phyloP scores from a whole-genome alignment of 2,797 vertebrate genomes.

The Glossophaga mutica region DNA sequence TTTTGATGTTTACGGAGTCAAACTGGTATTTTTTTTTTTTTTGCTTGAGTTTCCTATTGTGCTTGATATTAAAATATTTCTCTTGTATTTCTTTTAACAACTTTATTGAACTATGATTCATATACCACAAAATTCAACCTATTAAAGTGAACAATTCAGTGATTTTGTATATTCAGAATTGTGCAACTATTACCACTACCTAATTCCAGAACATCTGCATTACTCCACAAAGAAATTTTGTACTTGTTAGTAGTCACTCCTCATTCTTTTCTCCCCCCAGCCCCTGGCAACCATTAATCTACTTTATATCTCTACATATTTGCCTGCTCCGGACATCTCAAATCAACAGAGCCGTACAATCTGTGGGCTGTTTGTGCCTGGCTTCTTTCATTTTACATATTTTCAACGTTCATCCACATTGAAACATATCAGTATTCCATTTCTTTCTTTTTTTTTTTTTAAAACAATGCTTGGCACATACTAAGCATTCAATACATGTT shows the following conservation, averaged over 20 bases:
- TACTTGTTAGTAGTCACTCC: neutral
- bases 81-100: neutral
- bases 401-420: neutral
- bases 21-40: neutral
- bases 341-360: neutral
- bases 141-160: neutral
- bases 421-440: neutral
- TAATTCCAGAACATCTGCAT: neutral
- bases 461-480: no score
- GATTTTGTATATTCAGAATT: neutral
- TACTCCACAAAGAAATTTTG: neutral
- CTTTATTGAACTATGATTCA: neutral
- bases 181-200: neutral
- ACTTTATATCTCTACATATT: neutral
- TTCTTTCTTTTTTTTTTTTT: neutral
- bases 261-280: neutral
- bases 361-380: neutral
- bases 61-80: neutral
- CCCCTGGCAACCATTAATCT: neutral
- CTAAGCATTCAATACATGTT: no score
- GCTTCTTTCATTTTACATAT: neutral
- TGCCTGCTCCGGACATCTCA: neutral
- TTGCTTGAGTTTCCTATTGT: neutral
- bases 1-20: neutral
- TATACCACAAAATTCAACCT: neutral